These are phyloP conservation scores for Acanthosepion lycidas DNA, from an alignment of 2,888 invertebrate species.

Conservation along the genomic window DNA sequence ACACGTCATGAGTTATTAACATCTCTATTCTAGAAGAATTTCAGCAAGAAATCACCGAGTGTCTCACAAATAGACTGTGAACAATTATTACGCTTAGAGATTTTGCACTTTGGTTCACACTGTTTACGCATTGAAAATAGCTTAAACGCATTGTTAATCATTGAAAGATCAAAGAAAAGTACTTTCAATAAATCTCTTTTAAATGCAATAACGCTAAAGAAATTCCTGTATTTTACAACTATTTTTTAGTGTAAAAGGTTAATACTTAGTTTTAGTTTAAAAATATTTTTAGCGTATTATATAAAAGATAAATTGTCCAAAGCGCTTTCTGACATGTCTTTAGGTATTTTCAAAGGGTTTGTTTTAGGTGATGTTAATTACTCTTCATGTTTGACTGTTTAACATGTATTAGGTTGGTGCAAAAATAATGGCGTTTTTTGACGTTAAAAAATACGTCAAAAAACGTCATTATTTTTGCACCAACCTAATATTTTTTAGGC, in stretches of 20 bases:
- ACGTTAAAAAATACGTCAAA: too few species aligned
- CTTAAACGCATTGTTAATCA: background rate
- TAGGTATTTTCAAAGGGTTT: too few species aligned
- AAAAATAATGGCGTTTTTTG: too few species aligned
- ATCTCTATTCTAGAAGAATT: background rate
- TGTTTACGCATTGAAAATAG: background rate
- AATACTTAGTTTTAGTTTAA: background rate
- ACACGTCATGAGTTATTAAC: background rate
- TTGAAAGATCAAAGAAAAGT: background rate
- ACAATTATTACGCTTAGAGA: background rate
- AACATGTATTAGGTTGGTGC: too few species aligned
- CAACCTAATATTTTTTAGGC: too few species aligned
- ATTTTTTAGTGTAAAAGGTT: background rate
- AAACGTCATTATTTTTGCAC: too few species aligned
- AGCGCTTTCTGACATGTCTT: too few species aligned
- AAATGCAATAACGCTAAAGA: background rate
- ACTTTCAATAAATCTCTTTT: background rate
- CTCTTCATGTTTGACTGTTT: too few species aligned
- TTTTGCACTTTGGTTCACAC: background rate
- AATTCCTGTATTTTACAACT: background rate
- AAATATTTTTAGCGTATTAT: background rate
- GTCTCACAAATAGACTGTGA: slow-evolving; percentile 14
- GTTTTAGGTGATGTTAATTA: too few species aligned
- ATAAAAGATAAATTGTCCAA: background rate
- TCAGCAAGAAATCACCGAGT: background rate